Evolutionary conservation across 2,888 invertebrate species (phyloP).

Genomic region (Heteromurus nitidus): DNA sequence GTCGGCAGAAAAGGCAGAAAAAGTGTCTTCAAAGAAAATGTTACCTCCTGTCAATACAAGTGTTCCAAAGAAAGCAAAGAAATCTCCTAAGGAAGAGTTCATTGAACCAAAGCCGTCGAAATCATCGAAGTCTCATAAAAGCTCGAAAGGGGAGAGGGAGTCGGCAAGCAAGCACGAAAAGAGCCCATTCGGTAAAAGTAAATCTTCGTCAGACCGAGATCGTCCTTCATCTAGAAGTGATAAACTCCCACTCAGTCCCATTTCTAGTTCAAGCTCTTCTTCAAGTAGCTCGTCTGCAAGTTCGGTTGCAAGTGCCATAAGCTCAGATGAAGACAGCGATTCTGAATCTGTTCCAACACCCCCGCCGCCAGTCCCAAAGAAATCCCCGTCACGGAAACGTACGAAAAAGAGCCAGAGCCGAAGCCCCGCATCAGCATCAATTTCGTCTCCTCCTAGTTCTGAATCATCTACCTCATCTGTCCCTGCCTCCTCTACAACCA

Average conservation of each 20-base stretch:
- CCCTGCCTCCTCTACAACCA: slow-evolving; percentile 53
- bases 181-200: slow-evolving; percentile 33
- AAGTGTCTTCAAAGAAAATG: slow-evolving; percentile 70
- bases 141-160: slow-evolving; percentile 55
- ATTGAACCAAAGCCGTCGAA: slow-evolving; percentile 62
- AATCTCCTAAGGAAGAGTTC: slow-evolving; percentile 65
- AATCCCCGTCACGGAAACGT: slow-evolving; percentile 58
- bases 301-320: slow-evolving; percentile 68
- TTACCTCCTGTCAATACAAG: slow-evolving; percentile 72
- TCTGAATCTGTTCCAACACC: slow-evolving; percentile 48
- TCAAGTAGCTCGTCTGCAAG: slow-evolving; percentile 56
- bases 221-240: slow-evolving; percentile 57
- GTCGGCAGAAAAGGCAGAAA: slow-evolving; percentile 60
- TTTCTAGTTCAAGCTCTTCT: slow-evolving; percentile 64
- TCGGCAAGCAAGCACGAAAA: slow-evolving; percentile 47
- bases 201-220: slow-evolving; percentile 39
- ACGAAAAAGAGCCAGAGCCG: slow-evolving; percentile 65
- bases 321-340: slow-evolving; percentile 69
- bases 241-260: slow-evolving; percentile 63
- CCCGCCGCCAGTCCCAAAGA: slow-evolving; percentile 42
- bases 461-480: slow-evolving; percentile 69
- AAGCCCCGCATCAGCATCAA: slow-evolving; percentile 66
- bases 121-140: slow-evolving; percentile 64
- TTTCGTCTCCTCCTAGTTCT: slow-evolving; percentile 68
- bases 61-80: slow-evolving; percentile 73